These are phyloP conservation scores for Masnerella sp. DNA, from an alignment of 2,888 invertebrate species.

Conservation along the genomic window DNA sequence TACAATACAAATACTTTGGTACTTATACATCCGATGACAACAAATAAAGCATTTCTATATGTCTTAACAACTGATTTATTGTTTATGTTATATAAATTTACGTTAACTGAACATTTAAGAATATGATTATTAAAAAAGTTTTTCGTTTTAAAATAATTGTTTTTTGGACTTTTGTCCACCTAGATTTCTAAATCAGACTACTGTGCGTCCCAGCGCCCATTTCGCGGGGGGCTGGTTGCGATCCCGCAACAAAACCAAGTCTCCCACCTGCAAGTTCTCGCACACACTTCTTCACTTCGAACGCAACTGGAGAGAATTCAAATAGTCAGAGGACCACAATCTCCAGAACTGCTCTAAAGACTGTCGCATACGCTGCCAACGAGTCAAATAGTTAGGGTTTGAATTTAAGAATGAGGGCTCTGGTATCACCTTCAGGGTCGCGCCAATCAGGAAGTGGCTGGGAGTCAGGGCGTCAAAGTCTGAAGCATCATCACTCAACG, in stretches of 20 bases:
- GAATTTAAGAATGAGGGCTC: constrained; percentile 52
- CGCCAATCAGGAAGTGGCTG: constrained; percentile 61
- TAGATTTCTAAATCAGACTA: no score
- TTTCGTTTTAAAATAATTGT: no score
- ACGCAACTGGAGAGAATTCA: constrained; percentile 60
- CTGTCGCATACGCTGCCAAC: constrained; percentile 54
- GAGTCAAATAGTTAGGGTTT: constrained; percentile 50
- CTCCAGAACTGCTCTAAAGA: constrained; percentile 60
- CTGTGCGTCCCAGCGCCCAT: constrained; percentile 6
- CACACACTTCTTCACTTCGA: constrained; percentile 51
- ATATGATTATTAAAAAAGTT: no score
- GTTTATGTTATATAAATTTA: no score
- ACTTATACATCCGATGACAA: no score
- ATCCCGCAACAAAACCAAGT: constrained; percentile 1
- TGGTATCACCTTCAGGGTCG: constrained; percentile 47
- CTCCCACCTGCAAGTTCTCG: neutral
- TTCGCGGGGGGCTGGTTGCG: constrained; percentile 4
- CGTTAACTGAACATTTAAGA: no score
- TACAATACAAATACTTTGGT: no score
- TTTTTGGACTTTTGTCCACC: no score
- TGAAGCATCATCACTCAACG: constrained; percentile 36
- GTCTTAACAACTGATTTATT: no score
- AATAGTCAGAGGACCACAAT: constrained; percentile 61
- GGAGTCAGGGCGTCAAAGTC: constrained; percentile 57
- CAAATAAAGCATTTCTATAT: no score